Percentiles rank a stretch among this genome's conserved stretches.
These are phyloP conservation scores for Lumbricus terrestris DNA, from an alignment of 2,888 invertebrate genomes.

Conservation along the genomic window DNA sequence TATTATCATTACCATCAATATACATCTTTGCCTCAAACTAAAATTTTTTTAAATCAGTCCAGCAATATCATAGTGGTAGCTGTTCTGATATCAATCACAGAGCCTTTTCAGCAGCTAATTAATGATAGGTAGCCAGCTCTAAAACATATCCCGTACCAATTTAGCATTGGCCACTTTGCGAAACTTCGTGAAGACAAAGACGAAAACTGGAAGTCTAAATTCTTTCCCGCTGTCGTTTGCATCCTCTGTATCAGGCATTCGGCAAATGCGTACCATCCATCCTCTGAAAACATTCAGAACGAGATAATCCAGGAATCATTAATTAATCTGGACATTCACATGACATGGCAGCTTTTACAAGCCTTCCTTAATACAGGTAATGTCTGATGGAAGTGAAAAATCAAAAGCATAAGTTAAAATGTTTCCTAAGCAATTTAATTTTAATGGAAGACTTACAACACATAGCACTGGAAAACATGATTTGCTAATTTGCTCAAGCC, in stretches of 20 bases:
- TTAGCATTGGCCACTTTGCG: conserved; percentile 59
- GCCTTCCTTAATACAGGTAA: too few relatives aligned
- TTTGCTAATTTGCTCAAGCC: not conserved
- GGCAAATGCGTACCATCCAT: conserved; percentile 56
- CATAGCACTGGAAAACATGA: not conserved
- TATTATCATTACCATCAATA: not conserved
- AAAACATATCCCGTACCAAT: conserved; percentile 53
- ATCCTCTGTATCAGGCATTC: conserved; percentile 43
- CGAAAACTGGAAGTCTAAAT: conserved; percentile 60
- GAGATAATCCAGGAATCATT: not conserved
- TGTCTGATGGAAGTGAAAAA: too few relatives aligned
- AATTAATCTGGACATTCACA: not conserved
- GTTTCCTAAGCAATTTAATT: too few relatives aligned
- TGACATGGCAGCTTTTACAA: not conserved
- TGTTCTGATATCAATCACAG: not conserved
- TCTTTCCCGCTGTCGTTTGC: conserved; percentile 36
- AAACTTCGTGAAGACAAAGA: conserved; percentile 60
- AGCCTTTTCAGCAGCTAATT: not conserved
- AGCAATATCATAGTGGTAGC: not conserved
- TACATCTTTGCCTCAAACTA: not conserved
- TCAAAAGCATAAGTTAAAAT: too few relatives aligned
- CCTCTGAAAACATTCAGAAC: conserved; percentile 42
- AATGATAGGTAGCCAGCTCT: not conserved
- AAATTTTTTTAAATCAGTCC: not conserved
- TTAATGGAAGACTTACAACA: not conserved